A percentile compares a stretch with the other conserved stretches of the same genome.
Evolutionary conservation across 2,797 vertebrate genomes (phyloP).

Genomic region (Nothura maculosa): DNA sequence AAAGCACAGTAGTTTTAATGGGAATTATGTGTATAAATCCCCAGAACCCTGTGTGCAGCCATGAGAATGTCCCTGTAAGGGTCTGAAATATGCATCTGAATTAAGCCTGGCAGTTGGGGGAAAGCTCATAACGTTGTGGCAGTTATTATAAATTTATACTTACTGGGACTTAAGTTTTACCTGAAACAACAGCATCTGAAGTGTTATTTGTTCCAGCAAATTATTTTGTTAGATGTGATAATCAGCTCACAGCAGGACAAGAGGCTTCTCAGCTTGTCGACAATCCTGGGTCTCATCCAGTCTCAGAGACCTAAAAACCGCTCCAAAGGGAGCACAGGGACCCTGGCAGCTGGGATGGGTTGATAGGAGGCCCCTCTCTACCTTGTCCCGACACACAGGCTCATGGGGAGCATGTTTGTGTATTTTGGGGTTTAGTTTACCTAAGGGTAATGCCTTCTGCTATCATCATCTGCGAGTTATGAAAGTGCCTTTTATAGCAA

Average conservation of each 20-base stretch:
- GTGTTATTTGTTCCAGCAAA: constrained; percentile 77
- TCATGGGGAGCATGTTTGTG: not conserved
- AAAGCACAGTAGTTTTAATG: constrained; percentile 64
- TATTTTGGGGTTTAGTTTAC: constrained; percentile 43
- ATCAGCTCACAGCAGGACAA: constrained; percentile 73
- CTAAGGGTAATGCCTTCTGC: not conserved
- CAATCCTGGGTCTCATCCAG: constrained; percentile 62
- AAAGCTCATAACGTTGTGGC: constrained; percentile 59
- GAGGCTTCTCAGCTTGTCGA: constrained; percentile 67
- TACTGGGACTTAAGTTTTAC: constrained; percentile 65
- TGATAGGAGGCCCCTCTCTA: not conserved
- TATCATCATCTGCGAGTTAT: constrained; percentile 29
- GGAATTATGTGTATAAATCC: constrained; percentile 77
- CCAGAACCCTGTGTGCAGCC: constrained; percentile 42
- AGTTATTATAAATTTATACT: constrained; percentile 71
- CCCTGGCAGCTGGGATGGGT: not conserved
- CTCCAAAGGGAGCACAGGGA: constrained; percentile 49
- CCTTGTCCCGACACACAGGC: not conserved
- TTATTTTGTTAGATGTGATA: constrained; percentile 76
- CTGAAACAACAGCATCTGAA: constrained; percentile 78
- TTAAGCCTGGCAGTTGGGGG: constrained; percentile 66
- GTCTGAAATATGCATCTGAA: constrained; percentile 73
- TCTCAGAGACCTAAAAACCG: constrained; percentile 24
- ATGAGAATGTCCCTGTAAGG: constrained; percentile 61
- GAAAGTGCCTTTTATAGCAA: not conserved